Conservation (phyloP, 1,140 invertebrate species). For the Ruditapes philippinarum region DNA sequence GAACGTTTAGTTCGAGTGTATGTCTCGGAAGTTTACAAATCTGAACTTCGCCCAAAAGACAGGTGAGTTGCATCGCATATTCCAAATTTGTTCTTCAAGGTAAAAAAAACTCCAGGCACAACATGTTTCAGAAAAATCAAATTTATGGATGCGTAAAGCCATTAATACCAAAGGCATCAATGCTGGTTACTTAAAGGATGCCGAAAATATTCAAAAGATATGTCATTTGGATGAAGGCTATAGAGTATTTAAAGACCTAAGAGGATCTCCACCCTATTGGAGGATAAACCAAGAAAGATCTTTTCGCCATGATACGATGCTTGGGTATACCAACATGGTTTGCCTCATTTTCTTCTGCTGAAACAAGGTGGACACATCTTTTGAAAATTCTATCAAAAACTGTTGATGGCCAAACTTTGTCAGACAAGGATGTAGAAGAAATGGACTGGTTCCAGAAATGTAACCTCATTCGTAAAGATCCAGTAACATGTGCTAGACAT, state of each 20-base stretch:
- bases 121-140: conserved; percentile 20
- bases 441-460: conserved; percentile 53
- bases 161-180: background rate
- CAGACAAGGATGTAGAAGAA: conserved; percentile 16
- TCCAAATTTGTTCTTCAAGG: conserved; percentile 53
- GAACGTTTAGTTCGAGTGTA: background rate
- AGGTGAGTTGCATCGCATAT: conserved; percentile 54
- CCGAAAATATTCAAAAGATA: conserved; percentile 27
- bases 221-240: conserved; percentile 50
- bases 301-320: conserved; percentile 50
- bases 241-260: conserved; percentile 30
- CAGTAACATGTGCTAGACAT: conserved; percentile 69
- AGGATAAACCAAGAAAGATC: conserved; percentile 42
- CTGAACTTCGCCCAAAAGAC: background rate
- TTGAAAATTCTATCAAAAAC: conserved; percentile 25
- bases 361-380: conserved; percentile 43
- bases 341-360: conserved; percentile 61
- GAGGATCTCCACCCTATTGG: conserved; percentile 54
- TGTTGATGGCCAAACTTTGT: conserved; percentile 5
- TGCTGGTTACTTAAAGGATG: background rate
- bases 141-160: conserved; percentile 40
- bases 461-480: conserved; percentile 63
- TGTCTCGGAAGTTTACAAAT: background rate
- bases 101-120: background rate
- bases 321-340: conserved; percentile 63